Evolutionary conservation across 2,113 vertebrate species (phyloP), one percentile per base, ranked within the genome.

Genomic region (Murina feae): DNA sequence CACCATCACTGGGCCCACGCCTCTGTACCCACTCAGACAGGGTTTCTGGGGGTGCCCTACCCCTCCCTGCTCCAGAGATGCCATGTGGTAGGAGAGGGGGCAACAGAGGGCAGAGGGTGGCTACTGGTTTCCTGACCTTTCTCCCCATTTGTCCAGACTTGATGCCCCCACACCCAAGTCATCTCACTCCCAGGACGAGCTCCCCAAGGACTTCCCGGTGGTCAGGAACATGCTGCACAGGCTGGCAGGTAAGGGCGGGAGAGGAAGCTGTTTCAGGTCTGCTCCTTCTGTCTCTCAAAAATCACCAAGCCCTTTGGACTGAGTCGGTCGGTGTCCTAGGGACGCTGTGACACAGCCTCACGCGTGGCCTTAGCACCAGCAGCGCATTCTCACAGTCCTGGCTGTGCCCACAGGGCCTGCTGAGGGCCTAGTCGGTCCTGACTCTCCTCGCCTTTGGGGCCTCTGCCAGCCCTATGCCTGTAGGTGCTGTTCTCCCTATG

Each of bases 221-320:
- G 95, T 92, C 58, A 97, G 97, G 84, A 97, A 97, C 71, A 97
- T 97, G 97, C 97, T 97, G 42, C 97, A 98, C 20, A 96, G 95
- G 72, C 85, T 97, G 49, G 92, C 93, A 0, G 97, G 96, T 97
- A 78, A 90, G 75, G 49, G n/a, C 32, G 37, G 25, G 17, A 16
- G 37, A 25, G n/a, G n/a, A 30, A 28, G 25, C n/a, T 80, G 23
- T 51, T 32, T 44, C 91, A 32, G 35, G 16, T 42, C 65, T 79
- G n/a, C 55, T 80, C 37, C n/a, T 83, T 21, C 47, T 21, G 30
- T 20, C 25, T 83, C 63, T 65, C 14, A 44, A 18, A 89, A 63
- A 23, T 49, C 25, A 53, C 20, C 60, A 65, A n/a, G 44, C 58
- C 66, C 51, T 72, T 76, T 18, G 85, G n/a, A 44, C 44, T 63